Conservation (phyloP, 2,113 vertebrate species). For the Uropsilus gracilis region DNA sequence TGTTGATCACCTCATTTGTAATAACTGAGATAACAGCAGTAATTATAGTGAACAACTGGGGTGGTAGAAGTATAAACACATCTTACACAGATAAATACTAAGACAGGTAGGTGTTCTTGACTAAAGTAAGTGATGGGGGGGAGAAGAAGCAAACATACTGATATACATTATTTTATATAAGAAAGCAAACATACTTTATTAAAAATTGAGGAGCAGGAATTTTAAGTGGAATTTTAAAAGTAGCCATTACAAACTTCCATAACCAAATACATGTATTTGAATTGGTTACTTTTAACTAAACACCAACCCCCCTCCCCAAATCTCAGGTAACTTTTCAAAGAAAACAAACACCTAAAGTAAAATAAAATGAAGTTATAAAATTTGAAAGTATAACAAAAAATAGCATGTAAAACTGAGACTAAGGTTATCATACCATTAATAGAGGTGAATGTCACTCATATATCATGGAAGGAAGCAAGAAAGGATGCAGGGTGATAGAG, state of each 20-base stretch:
- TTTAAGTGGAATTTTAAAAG: neutral
- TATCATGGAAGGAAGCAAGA: neutral
- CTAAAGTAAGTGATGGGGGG: neutral
- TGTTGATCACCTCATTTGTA: neutral
- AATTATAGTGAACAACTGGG: neutral
- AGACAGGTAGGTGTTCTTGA: neutral
- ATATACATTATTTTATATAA: neutral
- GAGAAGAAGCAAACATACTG: too few relatives aligned
- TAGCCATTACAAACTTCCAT: neutral
- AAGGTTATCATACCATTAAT: neutral
- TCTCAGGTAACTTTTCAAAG: constrained; percentile 9
- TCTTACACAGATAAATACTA: neutral
- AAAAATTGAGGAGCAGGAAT: neutral
- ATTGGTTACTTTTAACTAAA: too few relatives aligned
- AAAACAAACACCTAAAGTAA: neutral
- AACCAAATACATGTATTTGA: too few relatives aligned
- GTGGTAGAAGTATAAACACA: neutral
- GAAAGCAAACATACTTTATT: neutral
- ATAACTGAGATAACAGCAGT: neutral
- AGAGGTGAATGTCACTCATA: neutral
- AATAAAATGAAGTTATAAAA: neutral
- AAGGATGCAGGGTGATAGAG: neutral
- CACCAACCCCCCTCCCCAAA: too few relatives aligned
- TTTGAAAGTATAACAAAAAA: neutral
- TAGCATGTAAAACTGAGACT: neutral